Evolutionary conservation across 2,113 vertebrate species (phyloP), one percentile per base, ranked within the genome.

Genomic region (Alligator mississippiensis): DNA sequence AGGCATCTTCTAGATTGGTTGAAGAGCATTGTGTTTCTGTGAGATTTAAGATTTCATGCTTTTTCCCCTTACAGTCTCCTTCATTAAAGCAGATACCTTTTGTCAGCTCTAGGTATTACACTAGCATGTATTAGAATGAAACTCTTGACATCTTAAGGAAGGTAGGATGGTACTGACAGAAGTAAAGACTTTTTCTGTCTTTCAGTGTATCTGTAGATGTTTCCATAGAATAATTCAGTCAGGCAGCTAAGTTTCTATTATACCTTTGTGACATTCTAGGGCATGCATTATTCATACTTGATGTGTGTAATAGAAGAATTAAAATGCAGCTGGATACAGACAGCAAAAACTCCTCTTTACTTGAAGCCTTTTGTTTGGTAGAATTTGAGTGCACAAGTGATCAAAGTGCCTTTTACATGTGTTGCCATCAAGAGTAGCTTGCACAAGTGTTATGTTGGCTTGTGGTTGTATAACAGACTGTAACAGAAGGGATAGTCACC

Each of bases 251-350:
- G 90, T 92, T 96, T 94, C 77, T 91, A 82, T 85, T 96, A 92
- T 92, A 60, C 70, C 62, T 96, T 96, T 93, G 80, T 93, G 89
- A 83, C 91, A 90, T 95, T 95, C 96, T 82, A 97, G 85, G 90
- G 55, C 77, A 90, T 97, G n/a, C 77, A 92, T 97, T 96, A 96
- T 97, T 97, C 91, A 97, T 93, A 74, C 86, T 88, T 80, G 75
- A 55, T 93, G 70, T 82, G 83, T 75, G 78, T 95, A 90, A 75
- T 72, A 75, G 61, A 92, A 89, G 68, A 91, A 77, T 87, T 63
- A 92, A 89, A 82, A 92, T 91, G 80, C 64, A 79, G 54, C 83
- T 87, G 63, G 70, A 75, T 88, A 81, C 85, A 97, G 92, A 90
- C 24, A 2, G 82, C 80, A 95, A 54, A 60, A 82, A 72, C 90